A percentile compares a stretch with the other conserved stretches of the same genome.
Evolutionary conservation across 64 coral and sea anemone genomes (phyloP).

Genomic region (Trachythela sp.): DNA sequence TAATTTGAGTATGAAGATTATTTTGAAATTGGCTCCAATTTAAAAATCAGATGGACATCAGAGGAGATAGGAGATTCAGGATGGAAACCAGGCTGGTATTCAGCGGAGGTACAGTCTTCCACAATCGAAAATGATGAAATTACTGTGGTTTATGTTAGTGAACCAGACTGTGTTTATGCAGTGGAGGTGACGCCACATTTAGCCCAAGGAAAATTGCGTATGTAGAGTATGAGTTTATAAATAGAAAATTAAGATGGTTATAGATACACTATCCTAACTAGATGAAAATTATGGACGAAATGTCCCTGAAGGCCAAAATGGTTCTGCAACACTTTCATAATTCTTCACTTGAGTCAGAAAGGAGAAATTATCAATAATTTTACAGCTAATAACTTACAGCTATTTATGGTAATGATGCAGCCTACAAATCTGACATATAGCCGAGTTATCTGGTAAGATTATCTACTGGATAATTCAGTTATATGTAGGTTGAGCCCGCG

Average conservation of each 20-base stretch:
- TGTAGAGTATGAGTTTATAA: background rate
- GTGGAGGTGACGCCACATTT: slow-evolving; percentile 45
- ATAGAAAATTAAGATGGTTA: background rate
- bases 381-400: too few relatives aligned
- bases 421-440: too few relatives aligned
- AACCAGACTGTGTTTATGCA: slow-evolving; percentile 38
- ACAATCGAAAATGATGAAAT: slow-evolving; percentile 36
- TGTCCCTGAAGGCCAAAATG: too few relatives aligned
- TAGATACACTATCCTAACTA: too few relatives aligned
- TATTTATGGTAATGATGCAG: too few relatives aligned
- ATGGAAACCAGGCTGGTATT: slow-evolving; percentile 44
- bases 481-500: too few relatives aligned
- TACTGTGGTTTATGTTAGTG: slow-evolving; percentile 32
- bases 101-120: slow-evolving; percentile 48
- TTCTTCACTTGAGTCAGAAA: too few relatives aligned
- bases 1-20: background rate
- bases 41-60: slow-evolving; percentile 37
- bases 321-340: too few relatives aligned
- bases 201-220: slow-evolving; percentile 34
- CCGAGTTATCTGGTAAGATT: too few relatives aligned
- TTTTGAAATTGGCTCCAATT: slow-evolving; percentile 31
- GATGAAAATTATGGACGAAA: too few relatives aligned
- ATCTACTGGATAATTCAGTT: too few relatives aligned
- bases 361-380: too few relatives aligned
- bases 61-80: slow-evolving; percentile 46